Percentiles rank a stretch among this genome's conserved stretches.
These are phyloP conservation scores for Brenthis ino DNA, from an alignment of 2,888 invertebrate genomes.

Conservation along the genomic window DNA sequence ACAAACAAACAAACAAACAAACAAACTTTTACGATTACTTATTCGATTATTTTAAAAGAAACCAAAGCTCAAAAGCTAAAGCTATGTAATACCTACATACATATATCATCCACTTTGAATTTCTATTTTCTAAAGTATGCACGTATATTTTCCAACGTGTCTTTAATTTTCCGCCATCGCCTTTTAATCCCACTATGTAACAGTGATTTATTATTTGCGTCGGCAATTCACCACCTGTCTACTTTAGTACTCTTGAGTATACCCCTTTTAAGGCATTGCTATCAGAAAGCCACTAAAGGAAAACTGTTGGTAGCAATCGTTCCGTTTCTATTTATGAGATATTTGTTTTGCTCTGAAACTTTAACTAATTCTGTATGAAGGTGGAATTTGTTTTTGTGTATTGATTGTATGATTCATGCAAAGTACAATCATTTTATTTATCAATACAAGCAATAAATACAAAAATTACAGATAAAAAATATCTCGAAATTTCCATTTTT, in stretches of 20 bases:
- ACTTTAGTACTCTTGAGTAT: conserved; percentile 24
- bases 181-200: conserved; percentile 33
- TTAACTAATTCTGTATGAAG: not conserved
- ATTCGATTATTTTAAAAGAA: too few relatives aligned
- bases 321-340: conserved; percentile 10
- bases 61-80: too few relatives aligned
- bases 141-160: conserved; percentile 13
- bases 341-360: not conserved
- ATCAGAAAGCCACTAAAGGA: conserved; percentile 23
- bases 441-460: too few relatives aligned
- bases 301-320: conserved; percentile 13
- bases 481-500: too few relatives aligned
- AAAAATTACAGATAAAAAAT: too few relatives aligned
- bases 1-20: too few relatives aligned
- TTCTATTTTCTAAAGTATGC: conserved; percentile 5
- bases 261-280: conserved; percentile 33
- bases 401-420: too few relatives aligned
- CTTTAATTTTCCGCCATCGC: conserved; percentile 31
- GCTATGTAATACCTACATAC: not conserved
- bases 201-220: conserved; percentile 35
- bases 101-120: not conserved
- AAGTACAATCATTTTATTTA: too few relatives aligned
- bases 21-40: too few relatives aligned
- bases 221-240: conserved; percentile 38
- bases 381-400: not conserved